Conservation (phyloP, 2,797 vertebrate species). For the Onychomys leucogaster region DNA sequence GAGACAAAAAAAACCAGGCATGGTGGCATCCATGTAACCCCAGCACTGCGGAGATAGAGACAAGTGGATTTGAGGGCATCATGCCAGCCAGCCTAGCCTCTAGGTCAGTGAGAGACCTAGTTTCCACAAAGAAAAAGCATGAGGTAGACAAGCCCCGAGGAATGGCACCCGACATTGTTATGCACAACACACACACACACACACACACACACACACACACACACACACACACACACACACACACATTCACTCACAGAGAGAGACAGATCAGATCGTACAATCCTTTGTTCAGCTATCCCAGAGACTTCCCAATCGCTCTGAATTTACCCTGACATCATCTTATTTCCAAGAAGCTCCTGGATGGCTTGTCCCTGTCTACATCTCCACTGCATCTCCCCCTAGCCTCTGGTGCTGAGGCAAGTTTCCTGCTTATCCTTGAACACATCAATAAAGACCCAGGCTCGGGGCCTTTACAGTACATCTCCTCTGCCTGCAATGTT, state of each 20-base stretch:
- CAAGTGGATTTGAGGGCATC: background rate
- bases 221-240: background rate
- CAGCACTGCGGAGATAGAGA: background rate
- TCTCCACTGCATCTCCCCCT: background rate
- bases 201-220: too few species aligned
- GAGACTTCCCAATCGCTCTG: background rate
- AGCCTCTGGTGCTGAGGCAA: background rate
- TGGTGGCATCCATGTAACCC: background rate
- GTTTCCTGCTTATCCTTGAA: background rate
- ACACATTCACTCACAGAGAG: background rate
- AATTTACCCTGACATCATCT: slow-evolving; percentile 9
- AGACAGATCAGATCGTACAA: background rate
- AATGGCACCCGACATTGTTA: background rate
- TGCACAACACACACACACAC: background rate
- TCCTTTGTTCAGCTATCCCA: background rate
- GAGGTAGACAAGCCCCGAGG: background rate
- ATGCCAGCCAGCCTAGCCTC: background rate
- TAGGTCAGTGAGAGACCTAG: background rate
- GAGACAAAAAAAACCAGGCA: background rate
- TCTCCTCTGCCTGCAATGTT: background rate
- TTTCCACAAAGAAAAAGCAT: background rate
- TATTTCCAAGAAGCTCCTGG: background rate
- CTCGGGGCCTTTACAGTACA: background rate
- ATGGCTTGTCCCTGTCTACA: background rate
- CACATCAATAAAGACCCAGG: background rate